Conservation (phyloP, 2,888 invertebrate species). For the Dorcus hopei region DNA sequence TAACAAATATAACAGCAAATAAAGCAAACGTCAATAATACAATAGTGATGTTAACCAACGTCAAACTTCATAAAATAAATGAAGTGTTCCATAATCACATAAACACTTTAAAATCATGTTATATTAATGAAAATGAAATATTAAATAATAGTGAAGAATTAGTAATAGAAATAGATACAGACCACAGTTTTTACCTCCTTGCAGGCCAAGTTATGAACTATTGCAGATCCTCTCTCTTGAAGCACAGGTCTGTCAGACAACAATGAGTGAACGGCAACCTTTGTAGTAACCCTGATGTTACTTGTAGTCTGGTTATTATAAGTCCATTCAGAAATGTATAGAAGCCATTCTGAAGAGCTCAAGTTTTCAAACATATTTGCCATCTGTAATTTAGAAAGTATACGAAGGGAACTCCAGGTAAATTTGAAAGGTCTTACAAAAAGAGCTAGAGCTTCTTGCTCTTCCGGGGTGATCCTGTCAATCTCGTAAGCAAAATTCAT, state of each 20-base stretch:
- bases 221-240: constrained; percentile 79
- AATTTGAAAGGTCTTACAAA: constrained; percentile 57
- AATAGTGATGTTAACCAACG: too few relatives aligned
- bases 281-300: constrained; percentile 87
- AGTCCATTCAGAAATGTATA: constrained; percentile 92
- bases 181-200: constrained; percentile 98
- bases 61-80: background rate
- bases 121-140: background rate
- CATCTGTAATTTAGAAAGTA: constrained; percentile 55
- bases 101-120: constrained; percentile 7
- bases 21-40: too few relatives aligned
- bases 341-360: constrained; percentile 86
- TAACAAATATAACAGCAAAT: too few relatives aligned
- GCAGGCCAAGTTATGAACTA: constrained; percentile 87
- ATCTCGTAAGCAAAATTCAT: constrained; percentile 84
- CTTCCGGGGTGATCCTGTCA: constrained; percentile 68
- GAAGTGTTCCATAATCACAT: background rate
- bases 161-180: constrained; percentile 59
- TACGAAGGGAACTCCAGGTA: background rate
- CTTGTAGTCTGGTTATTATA: constrained; percentile 72
- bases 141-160: constrained; percentile 3
- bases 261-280: constrained; percentile 83
- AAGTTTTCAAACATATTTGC: constrained; percentile 88
- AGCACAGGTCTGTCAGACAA: constrained; percentile 68
- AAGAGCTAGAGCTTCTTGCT: constrained; percentile 76